Evolutionary conservation across 2,797 vertebrate genomes (phyloP).

Genomic region (Todus mexicanus): DNA sequence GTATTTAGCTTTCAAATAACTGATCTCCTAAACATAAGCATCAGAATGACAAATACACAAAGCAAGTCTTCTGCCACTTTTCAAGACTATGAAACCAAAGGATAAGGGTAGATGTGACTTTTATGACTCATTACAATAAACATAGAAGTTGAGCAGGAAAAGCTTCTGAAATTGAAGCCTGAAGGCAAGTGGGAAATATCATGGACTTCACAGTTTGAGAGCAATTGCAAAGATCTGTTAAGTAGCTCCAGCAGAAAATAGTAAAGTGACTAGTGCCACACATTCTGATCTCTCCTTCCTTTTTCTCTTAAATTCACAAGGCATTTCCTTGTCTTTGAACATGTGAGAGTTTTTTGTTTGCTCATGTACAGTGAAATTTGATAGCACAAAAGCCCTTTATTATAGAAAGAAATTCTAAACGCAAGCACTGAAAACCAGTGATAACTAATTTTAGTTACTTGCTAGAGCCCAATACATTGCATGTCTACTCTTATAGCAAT

Average conservation of each 20-base stretch:
- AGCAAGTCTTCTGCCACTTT: not conserved
- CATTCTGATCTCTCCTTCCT: constrained; percentile 12
- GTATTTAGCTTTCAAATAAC: not conserved
- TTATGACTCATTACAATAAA: not conserved
- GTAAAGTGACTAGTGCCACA: not conserved
- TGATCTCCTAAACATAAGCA: not conserved
- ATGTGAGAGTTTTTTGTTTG: constrained; percentile 64
- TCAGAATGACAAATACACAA: not conserved
- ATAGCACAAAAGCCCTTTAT: constrained; percentile 59
- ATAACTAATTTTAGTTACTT: constrained; percentile 5
- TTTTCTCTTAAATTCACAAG: constrained; percentile 50
- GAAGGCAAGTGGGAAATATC: not conserved
- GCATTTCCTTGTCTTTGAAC: constrained; percentile 55
- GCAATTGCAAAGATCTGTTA: not conserved
- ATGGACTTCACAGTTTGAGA: not conserved
- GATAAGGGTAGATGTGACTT: not conserved
- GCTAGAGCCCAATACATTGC: not conserved
- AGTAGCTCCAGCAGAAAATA: constrained; percentile 16
- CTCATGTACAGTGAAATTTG: constrained; percentile 43
- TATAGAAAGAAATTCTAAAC: constrained; percentile 35
- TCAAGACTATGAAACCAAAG: not conserved
- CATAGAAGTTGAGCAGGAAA: not conserved
- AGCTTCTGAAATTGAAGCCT: not conserved
- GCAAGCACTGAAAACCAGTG: not conserved
- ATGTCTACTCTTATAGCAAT: not conserved